phyloP scores from a whole-genome alignment of 2,113 vertebrate genomes.

The Centropus unirufus region DNA sequence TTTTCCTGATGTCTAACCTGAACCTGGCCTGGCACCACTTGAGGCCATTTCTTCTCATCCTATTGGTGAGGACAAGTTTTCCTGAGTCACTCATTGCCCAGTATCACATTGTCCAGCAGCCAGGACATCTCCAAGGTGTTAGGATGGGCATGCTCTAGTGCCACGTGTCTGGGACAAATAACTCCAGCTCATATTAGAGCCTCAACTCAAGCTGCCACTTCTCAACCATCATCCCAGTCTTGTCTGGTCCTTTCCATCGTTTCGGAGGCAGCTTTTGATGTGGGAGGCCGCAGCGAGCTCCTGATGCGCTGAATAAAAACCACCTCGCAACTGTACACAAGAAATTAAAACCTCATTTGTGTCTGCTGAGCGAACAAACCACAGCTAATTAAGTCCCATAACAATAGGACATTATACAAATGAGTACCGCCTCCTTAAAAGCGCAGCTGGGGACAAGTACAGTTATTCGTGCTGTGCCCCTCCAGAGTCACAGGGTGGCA shows the following conservation, averaged over 20 bases:
- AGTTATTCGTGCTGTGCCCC: not conserved
- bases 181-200: not conserved
- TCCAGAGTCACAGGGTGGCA: not conserved
- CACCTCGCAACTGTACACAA: not conserved
- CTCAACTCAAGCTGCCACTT: not conserved
- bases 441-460: constrained; percentile 35
- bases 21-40: no score
- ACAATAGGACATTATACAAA: constrained; percentile 17
- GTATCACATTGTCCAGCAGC: not conserved
- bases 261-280: not conserved
- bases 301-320: not conserved
- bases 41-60: no score
- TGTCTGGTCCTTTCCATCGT: not conserved
- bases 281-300: not conserved
- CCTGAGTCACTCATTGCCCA: not conserved
- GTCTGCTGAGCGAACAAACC: constrained; percentile 38
- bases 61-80: not conserved
- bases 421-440: constrained; percentile 7
- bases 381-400: constrained; percentile 54
- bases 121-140: not conserved
- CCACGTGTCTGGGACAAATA: not conserved
- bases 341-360: constrained; percentile 60
- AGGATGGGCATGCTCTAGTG: not conserved
- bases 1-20: no score
- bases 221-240: not conserved